Percentiles rank a stretch among this genome's conserved stretches.
phyloP scores from a whole-genome alignment of 1,140 invertebrate species.

The Lysiphlebus fabarum region DNA sequence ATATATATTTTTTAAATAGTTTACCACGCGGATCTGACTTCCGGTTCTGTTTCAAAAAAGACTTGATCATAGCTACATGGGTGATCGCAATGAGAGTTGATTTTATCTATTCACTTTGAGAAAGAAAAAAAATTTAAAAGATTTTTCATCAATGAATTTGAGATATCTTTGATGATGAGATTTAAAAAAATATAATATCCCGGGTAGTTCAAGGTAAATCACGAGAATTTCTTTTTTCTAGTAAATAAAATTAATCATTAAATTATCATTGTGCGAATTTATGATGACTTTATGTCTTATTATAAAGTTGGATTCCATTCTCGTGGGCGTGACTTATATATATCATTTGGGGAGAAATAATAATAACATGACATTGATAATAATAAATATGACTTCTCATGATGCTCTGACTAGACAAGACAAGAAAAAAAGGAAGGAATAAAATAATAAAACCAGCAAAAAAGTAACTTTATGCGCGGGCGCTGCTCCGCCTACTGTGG shows the following conservation, averaged over 20 bases:
- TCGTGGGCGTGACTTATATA: not conserved
- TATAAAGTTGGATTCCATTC: constrained; percentile 6
- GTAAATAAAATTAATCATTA: too few relatives aligned
- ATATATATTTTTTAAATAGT: constrained; percentile 42
- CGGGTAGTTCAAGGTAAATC: too few relatives aligned
- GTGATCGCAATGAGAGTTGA: constrained; percentile 53
- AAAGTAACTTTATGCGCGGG: constrained; percentile 41
- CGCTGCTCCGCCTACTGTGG: constrained; percentile 40
- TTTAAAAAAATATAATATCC: too few relatives aligned
- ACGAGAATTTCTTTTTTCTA: too few relatives aligned
- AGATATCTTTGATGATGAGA: too few relatives aligned
- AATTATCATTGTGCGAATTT: too few relatives aligned
- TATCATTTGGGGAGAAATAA: not conserved
- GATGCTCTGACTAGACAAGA: constrained; percentile 43
- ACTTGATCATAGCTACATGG: constrained; percentile 29
- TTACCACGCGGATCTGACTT: constrained; percentile 53
- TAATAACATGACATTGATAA: not conserved
- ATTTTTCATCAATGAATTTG: too few relatives aligned
- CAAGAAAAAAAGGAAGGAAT: constrained; percentile 9
- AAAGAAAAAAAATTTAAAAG: too few relatives aligned
- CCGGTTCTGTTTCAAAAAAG: constrained; percentile 40
- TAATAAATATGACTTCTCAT: constrained; percentile 32
- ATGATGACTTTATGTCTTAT: too few relatives aligned
- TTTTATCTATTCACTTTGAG: constrained; percentile 26
- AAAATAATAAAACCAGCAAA: constrained; percentile 28